Evolutionary conservation across 2,888 invertebrate genomes (phyloP).

Genomic region (Brachyopa scutellaris): DNA sequence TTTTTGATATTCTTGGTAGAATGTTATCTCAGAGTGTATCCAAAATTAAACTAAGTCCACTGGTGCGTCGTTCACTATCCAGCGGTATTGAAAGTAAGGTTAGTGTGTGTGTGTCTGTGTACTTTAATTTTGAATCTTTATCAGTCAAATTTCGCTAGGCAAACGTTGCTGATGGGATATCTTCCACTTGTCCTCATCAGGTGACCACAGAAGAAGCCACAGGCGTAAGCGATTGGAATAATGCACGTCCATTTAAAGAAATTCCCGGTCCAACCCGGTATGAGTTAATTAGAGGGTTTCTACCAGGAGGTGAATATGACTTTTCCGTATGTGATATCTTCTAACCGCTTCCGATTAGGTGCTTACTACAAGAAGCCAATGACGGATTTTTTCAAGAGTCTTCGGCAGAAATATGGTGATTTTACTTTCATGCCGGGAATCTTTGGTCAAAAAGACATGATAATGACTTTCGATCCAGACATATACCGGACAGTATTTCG

Average conservation of each 20-base stretch:
- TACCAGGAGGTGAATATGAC: slow-evolving; percentile 76
- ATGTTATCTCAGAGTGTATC: no score
- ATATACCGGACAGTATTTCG: slow-evolving; percentile 80
- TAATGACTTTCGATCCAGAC: slow-evolving; percentile 82
- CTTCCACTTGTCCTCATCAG: no score
- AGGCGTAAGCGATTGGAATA: no score
- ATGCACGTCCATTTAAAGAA: slow-evolving; percentile 75
- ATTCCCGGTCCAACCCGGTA: slow-evolving; percentile 74
- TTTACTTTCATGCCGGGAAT: slow-evolving; percentile 80
- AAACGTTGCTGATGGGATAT: no score
- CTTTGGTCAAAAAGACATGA: slow-evolving; percentile 75
- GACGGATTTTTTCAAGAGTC: neutral
- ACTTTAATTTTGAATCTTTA: no score
- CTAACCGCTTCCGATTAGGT: neutral
- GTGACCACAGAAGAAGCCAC: no score
- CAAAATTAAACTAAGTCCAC: no score
- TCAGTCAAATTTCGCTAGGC: no score
- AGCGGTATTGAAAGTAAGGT: no score
- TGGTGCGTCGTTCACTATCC: no score
- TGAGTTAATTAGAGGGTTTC: slow-evolving; percentile 62
- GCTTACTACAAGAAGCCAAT: slow-evolving; percentile 54
- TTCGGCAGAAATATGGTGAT: slow-evolving; percentile 78
- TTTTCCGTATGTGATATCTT: neutral
- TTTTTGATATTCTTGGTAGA: no score
- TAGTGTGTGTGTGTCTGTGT: no score